Conservation (phyloP, 1,140 invertebrate genomes). For the Propsilocerus akamusi region DNA sequence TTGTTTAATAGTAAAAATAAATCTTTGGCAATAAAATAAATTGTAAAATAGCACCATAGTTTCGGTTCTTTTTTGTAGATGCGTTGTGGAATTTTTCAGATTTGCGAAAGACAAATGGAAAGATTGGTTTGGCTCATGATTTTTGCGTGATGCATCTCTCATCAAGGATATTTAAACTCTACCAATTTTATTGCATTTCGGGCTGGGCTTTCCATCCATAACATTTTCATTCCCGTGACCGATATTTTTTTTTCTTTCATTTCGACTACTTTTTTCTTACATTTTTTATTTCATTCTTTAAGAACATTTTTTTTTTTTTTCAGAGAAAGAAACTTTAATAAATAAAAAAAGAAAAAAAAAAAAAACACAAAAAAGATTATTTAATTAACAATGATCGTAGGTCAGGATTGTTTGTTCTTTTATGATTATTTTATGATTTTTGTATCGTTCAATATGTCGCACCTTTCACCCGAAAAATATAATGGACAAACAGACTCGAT, state of each 20-base stretch:
- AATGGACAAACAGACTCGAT: no score
- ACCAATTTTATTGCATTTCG: not conserved
- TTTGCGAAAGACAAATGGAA: no score
- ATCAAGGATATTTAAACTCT: not conserved
- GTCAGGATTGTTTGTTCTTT: not conserved
- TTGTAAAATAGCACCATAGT: no score
- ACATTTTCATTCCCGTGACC: not conserved
- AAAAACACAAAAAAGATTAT: conserved; percentile 1
- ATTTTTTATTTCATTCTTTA: not conserved
- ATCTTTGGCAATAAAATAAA: conserved; percentile 1
- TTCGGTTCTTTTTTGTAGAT: no score
- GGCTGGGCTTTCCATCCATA: not conserved
- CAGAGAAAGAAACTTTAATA: conserved; percentile 1
- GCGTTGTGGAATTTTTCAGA: no score
- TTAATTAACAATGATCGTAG: not conserved
- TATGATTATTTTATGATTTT: not conserved
- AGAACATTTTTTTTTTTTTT: not conserved
- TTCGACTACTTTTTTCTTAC: not conserved
- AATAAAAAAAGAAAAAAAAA: conserved; percentile 3
- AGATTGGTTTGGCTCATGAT: no score
- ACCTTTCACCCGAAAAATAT: conserved; percentile 2
- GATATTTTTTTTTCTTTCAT: not conserved
- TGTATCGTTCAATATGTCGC: not conserved
- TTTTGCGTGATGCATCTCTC: no score
- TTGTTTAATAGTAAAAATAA: not conserved